These are phyloP conservation scores for Acleris literana DNA, from an alignment of 2,888 invertebrate species.

Conservation along the genomic window DNA sequence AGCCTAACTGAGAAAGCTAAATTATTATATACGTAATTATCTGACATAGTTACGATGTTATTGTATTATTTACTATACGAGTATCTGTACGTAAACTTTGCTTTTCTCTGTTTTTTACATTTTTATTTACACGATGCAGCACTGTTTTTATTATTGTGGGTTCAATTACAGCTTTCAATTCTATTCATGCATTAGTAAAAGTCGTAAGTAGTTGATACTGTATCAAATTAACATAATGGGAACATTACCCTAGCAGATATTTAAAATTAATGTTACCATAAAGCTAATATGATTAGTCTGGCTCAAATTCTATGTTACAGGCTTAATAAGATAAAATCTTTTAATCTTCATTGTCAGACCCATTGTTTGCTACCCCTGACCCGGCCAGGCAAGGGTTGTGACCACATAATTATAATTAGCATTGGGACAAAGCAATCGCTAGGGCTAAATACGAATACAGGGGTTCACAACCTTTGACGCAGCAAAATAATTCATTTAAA, in stretches of 20 bases:
- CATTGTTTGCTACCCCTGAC: conserved; percentile 31
- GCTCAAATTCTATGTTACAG: conserved; percentile 24
- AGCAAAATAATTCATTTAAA: not conserved
- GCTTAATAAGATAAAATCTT: conserved; percentile 32
- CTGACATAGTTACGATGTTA: too few relatives aligned
- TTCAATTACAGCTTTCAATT: conserved; percentile 20
- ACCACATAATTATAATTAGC: conserved; percentile 32
- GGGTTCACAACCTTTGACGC: conserved; percentile 24
- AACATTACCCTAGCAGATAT: not conserved
- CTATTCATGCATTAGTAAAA: not conserved
- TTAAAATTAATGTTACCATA: not conserved
- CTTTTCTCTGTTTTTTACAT: not conserved
- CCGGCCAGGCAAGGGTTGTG: conserved; percentile 22
- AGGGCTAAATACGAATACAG: conserved; percentile 11
- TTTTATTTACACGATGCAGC: conserved; percentile 20
- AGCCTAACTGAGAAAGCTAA: too few relatives aligned
- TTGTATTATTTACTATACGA: too few relatives aligned
- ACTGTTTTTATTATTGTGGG: conserved; percentile 6
- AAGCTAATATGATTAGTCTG: conserved; percentile 13
- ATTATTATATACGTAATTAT: not conserved
- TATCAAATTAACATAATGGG: not conserved
- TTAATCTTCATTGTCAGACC: conserved; percentile 30
- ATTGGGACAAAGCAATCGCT: not conserved
- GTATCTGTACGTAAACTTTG: not conserved
- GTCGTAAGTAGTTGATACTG: not conserved